These are phyloP conservation scores for Sclerurus mexicanus DNA, from an alignment of 2,113 vertebrate species.

Conservation along the genomic window DNA sequence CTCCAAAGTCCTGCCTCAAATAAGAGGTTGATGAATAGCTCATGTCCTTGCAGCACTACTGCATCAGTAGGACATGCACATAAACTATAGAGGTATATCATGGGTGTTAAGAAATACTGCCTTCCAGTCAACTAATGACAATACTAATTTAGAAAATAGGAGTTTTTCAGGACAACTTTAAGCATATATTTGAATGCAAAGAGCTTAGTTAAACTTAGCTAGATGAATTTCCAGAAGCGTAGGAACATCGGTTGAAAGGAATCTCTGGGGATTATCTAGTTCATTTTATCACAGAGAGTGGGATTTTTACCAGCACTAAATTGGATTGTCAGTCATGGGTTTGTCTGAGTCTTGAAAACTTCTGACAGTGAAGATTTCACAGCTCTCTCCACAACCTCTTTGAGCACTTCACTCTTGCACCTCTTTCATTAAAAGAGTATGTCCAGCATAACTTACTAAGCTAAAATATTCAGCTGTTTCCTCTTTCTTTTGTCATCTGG, in stretches of 20 bases:
- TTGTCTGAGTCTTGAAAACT: background rate
- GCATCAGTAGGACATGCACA: background rate
- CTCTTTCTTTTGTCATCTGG: background rate
- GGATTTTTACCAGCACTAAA: background rate
- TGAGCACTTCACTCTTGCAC: background rate
- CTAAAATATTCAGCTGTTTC: background rate
- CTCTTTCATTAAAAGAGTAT: background rate
- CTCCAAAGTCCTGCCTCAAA: background rate
- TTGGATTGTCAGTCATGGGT: fast-evolving
- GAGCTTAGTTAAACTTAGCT: background rate
- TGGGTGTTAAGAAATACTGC: background rate
- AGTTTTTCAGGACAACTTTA: background rate
- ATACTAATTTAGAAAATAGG: background rate
- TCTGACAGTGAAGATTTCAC: background rate
- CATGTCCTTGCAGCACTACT: background rate
- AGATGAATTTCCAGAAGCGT: background rate
- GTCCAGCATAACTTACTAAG: background rate
- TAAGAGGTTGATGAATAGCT: background rate
- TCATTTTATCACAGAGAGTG: background rate
- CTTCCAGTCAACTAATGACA: background rate
- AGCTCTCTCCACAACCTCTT: background rate
- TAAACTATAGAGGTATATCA: background rate
- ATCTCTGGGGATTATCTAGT: background rate
- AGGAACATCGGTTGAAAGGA: background rate
- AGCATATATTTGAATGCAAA: background rate